A percentile compares a stretch with the other conserved stretches of the same genome.
These are phyloP conservation scores for Todiramphus saurophagus DNA, from an alignment of 2,113 vertebrate genomes.

Conservation along the genomic window DNA sequence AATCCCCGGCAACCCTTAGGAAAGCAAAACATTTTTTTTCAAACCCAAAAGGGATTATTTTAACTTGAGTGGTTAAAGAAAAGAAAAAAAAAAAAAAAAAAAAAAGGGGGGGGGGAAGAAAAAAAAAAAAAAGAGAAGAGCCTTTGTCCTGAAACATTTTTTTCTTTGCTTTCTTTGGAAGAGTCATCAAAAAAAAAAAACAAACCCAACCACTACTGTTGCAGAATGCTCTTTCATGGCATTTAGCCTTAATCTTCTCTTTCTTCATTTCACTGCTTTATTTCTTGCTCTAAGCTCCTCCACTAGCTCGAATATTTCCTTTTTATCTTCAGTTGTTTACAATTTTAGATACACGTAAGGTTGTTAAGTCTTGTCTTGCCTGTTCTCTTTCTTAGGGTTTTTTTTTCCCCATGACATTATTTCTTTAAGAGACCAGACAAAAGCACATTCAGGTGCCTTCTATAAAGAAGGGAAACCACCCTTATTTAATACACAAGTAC, in stretches of 20 bases:
- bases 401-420: neutral
- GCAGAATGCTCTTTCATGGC: conserved; percentile 4
- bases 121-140: neutral
- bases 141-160: neutral
- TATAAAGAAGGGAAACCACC: neutral
- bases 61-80: neutral
- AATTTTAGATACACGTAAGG: neutral
- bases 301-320: neutral
- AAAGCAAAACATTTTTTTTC: neutral
- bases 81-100: neutral
- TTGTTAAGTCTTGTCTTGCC: neutral
- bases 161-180: conserved; percentile 17
- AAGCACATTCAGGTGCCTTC: neutral
- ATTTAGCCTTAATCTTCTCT: conserved; percentile 11
- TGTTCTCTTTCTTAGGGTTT: neutral
- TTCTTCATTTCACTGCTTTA: conserved; percentile 6
- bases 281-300: neutral
- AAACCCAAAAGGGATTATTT: neutral
- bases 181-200: neutral
- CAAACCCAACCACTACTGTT: neutral
- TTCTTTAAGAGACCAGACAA: neutral
- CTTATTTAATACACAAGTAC: neutral
- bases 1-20: neutral
- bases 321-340: neutral
- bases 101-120: neutral